Evolutionary conservation across 2,113 vertebrate species (phyloP).

Genomic region (Ursus arctos): DNA sequence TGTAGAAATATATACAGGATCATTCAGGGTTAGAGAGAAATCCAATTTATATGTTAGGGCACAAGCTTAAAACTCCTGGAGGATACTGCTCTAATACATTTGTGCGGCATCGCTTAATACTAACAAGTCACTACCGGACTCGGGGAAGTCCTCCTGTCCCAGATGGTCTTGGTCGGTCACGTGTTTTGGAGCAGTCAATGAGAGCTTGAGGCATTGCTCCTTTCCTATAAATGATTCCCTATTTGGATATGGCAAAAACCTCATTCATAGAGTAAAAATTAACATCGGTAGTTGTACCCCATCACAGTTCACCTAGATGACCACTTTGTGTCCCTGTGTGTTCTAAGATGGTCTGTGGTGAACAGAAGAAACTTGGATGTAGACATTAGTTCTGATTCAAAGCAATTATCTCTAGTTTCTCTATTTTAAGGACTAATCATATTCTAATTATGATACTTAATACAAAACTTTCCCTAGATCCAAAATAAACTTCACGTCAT

Average conservation of each 20-base stretch:
- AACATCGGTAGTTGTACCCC: not conserved
- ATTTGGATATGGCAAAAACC: not conserved
- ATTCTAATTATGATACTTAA: not conserved
- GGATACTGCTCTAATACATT: not conserved
- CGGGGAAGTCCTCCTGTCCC: not conserved
- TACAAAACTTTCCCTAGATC: not conserved
- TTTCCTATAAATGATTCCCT: not conserved
- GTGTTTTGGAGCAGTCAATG: not conserved
- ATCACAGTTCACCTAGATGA: not conserved
- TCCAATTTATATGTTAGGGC: not conserved
- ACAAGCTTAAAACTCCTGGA: not conserved
- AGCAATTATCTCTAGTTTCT: not conserved
- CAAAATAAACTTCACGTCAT: conserved; percentile 15
- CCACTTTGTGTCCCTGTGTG: not conserved
- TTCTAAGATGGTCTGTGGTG: not conserved
- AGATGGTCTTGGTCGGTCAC: not conserved
- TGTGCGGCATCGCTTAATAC: not conserved
- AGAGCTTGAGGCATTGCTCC: not conserved
- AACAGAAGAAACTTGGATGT: not conserved
- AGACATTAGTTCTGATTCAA: not conserved
- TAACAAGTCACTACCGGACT: not conserved
- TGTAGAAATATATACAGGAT: conserved; percentile 41
- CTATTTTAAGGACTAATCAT: not conserved
- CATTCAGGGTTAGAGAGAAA: not conserved
- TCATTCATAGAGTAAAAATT: not conserved